Evolutionary conservation across 2,113 vertebrate genomes (phyloP).

Genomic region (Argyrosomus japonicus): DNA sequence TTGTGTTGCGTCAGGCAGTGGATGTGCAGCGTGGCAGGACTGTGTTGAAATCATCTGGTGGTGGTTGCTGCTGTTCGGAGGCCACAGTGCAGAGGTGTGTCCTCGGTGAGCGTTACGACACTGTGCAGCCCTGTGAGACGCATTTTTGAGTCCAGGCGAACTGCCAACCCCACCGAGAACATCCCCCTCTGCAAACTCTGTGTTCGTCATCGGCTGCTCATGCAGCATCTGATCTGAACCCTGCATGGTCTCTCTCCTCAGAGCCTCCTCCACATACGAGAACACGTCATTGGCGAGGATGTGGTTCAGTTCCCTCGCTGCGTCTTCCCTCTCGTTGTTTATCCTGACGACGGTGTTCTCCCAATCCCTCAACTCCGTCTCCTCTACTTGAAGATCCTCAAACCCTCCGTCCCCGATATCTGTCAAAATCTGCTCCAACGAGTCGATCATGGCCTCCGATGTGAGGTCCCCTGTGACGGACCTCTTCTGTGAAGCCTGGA

Average conservation of each 20-base stretch:
- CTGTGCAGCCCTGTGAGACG: background rate
- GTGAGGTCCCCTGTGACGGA: constrained; percentile 11
- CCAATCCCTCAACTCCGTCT: constrained; percentile 67
- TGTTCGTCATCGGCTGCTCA: background rate
- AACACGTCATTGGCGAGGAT: constrained; percentile 59
- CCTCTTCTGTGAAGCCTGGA: background rate
- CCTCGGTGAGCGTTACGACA: background rate
- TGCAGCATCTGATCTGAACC: background rate
- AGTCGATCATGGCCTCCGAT: constrained; percentile 56
- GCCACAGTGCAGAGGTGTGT: background rate
- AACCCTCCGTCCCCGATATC: constrained; percentile 11
- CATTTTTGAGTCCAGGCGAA: background rate
- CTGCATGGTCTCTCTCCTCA: constrained; percentile 28
- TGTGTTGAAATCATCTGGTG: constrained; percentile 8
- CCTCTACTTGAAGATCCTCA: constrained; percentile 22
- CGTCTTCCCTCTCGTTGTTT: constrained; percentile 39
- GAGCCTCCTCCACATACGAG: constrained; percentile 71
- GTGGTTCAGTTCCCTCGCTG: background rate
- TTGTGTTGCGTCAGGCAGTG: background rate
- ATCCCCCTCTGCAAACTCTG: background rate
- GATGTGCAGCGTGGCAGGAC: background rate
- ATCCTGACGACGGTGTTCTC: constrained; percentile 70
- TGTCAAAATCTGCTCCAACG: constrained; percentile 65
- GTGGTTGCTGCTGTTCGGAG: background rate
- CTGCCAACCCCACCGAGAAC: background rate